Evolutionary conservation across 2,888 invertebrate genomes (phyloP), one percentile per base, ranked within the genome.

Genomic region (Aphidoletes aphidimyza): DNA sequence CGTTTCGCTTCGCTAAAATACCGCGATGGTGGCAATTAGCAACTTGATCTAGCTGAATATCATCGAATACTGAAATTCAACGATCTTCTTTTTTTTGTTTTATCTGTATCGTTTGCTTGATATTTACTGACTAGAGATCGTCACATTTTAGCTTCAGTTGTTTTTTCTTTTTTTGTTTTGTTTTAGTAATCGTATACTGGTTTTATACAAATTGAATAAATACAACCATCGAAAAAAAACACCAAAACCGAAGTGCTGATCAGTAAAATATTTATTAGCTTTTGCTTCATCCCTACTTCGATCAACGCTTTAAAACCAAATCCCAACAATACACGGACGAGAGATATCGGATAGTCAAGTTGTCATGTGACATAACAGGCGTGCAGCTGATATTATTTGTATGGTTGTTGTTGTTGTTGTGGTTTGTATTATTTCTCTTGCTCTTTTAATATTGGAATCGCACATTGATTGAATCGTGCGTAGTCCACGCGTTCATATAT

Each of bases 41-140:
- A 69, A 69, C 69, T 69, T 2, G 26, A 69, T 69, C 69, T 69
- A 69, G 30, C 69, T 69, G 69, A 69, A 69, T 69, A 30, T 69
- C 69, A 69, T 69, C 69, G 69, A 30, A 69, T 30, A 69, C 69
- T 69, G 69, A 30, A 69, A 17, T 14, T 14, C 22, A 14, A 17
- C 69, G 69, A n/a, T 26, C 42, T 6, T 14, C 42, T 42, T 42
- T 14, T n/a, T n/a, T n/a, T n/a, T n/a, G n/a, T 69, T 54, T 69
- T 69, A 69, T 69, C 69, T 69, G 14, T 30, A 26, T n/a, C 30
- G 17, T 30, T 26, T n/a, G 69, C 42, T 69, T 26, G 30, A 69
- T 69, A 69, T 30, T 69, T 30, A 30, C 11, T 14, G 69, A 22
- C 54, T 54, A 11, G 47, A 47, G 22, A 3, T 54, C 69, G 30